Conservation (phyloP, 2,113 vertebrate genomes). For the Sapayoa aenigma region DNA sequence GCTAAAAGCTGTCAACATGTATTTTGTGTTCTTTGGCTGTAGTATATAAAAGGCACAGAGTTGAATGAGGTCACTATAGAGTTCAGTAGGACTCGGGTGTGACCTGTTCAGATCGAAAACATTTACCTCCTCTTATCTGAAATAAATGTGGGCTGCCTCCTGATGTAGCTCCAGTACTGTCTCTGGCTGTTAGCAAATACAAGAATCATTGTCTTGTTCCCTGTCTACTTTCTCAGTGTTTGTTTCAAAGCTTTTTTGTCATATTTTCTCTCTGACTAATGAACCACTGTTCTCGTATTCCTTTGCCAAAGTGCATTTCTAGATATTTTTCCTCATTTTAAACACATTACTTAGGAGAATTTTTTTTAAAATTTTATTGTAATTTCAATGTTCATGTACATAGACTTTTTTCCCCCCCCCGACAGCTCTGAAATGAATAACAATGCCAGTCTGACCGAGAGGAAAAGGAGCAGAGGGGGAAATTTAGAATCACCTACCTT, state of each 20-base stretch:
- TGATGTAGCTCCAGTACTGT: background rate
- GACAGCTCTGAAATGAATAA: background rate
- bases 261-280: background rate
- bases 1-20: background rate
- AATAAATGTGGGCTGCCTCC: background rate
- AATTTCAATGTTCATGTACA: background rate
- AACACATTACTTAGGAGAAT: background rate
- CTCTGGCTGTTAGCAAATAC: background rate
- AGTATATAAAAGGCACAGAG: background rate
- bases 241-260: background rate
- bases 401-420: background rate
- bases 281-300: background rate
- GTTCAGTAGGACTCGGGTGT: background rate
- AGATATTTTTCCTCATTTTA: background rate
- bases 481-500: background rate
- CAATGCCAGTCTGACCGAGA: background rate
- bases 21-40: background rate
- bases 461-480: accelerated
- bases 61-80: background rate
- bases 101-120: background rate
- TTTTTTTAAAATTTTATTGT: background rate
- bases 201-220: background rate
- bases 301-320: background rate
- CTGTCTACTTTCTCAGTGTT: background rate
- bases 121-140: background rate